phyloP scores from a whole-genome alignment of 2,113 vertebrate genomes.

The Maccullochella peelii region DNA sequence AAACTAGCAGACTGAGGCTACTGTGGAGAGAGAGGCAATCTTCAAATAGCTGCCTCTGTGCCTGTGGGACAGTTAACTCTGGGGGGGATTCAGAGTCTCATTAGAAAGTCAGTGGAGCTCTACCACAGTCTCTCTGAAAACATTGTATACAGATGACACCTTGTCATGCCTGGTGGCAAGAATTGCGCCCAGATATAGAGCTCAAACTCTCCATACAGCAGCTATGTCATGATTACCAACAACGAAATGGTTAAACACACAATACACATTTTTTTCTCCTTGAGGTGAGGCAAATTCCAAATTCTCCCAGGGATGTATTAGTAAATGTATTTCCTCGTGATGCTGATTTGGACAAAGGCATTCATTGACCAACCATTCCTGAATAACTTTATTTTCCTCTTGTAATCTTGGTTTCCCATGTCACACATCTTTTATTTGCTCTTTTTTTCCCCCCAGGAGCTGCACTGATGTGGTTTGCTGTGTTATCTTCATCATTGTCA shows the following conservation, averaged over 20 bases:
- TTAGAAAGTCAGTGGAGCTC: constrained; percentile 64
- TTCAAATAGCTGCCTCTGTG: constrained; percentile 69
- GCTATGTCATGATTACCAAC: background rate
- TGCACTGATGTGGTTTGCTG: constrained; percentile 95
- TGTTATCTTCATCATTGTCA: constrained; percentile 91
- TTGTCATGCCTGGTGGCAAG: constrained; percentile 34
- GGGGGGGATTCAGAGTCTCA: constrained; percentile 55
- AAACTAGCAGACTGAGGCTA: constrained; percentile 39
- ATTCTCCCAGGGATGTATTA: background rate
- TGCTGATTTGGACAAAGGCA: background rate
- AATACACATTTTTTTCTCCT: background rate
- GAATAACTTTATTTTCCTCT: background rate
- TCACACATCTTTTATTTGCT: constrained; percentile 28
- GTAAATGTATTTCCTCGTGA: background rate
- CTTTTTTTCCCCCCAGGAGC: constrained; percentile 78
- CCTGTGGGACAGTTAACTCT: constrained; percentile 67
- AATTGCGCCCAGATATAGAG: constrained; percentile 17
- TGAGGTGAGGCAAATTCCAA: background rate
- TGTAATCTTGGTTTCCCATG: background rate
- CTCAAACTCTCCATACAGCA: constrained; percentile 3
- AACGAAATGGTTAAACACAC: constrained; percentile 3
- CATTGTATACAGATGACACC: constrained; percentile 30
- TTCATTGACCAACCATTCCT: background rate
- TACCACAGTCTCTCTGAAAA: constrained; percentile 42
- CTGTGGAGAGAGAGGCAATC: constrained; percentile 40